Evolutionary conservation across 1,140 invertebrate species (phyloP).

Genomic region (Drosophila ohnishii): DNA sequence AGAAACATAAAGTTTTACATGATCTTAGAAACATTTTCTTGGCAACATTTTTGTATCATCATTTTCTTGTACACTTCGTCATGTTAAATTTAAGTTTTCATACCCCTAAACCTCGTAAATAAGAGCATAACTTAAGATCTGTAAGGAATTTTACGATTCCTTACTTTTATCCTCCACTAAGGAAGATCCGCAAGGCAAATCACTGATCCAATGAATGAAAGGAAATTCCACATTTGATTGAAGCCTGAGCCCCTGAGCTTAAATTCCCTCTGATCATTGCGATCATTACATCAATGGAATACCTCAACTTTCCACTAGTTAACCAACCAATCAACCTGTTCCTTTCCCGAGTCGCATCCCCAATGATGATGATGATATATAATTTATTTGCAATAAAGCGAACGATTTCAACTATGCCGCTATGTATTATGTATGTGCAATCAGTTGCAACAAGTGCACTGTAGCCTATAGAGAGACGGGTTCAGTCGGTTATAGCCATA

Average conservation of each 20-base stretch:
- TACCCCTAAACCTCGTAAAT: not conserved
- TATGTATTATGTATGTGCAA: slow-evolving; percentile 31
- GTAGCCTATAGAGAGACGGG: slow-evolving; percentile 9
- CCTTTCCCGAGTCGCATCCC: slow-evolving; percentile 37
- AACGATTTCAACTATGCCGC: slow-evolving; percentile 38
- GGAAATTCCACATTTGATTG: slow-evolving; percentile 39
- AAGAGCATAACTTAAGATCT: not conserved
- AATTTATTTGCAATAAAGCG: slow-evolving; percentile 43
- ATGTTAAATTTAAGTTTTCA: not conserved
- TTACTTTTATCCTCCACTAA: not conserved
- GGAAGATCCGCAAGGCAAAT: not conserved
- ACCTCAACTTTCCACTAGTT: slow-evolving; percentile 32
- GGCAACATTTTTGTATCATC: too few relatives aligned
- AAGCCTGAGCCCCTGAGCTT: not conserved
- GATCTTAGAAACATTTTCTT: too few relatives aligned
- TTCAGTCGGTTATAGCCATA: slow-evolving; percentile 27
- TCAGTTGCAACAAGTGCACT: slow-evolving; percentile 39
- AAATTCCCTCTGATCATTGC: slow-evolving; percentile 1
- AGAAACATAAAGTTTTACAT: too few relatives aligned
- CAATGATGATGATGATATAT: slow-evolving; percentile 34
- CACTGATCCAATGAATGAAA: slow-evolving; percentile 2
- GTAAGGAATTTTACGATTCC: too few relatives aligned
- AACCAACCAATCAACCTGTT: slow-evolving; percentile 35
- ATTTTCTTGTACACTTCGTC: not conserved
- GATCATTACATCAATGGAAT: slow-evolving; percentile 34